Conservation (phyloP, 2,888 invertebrate genomes). For the Pammene aurita region DNA sequence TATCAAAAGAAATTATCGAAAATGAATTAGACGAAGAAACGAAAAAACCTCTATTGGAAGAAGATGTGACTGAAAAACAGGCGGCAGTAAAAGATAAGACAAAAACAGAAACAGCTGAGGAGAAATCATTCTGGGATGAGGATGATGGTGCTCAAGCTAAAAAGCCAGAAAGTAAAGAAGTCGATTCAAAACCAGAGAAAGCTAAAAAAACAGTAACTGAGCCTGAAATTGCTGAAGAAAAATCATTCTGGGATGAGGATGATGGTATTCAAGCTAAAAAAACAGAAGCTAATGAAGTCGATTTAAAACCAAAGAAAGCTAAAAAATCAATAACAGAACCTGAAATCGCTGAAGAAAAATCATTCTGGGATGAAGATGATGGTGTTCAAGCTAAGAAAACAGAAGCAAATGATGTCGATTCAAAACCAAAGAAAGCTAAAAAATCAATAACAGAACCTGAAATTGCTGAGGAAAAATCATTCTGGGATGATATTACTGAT, state of each 20-base stretch:
- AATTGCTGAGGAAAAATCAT: conserved; percentile 56
- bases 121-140: conserved; percentile 63
- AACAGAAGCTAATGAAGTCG: conserved; percentile 50
- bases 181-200: conserved; percentile 46
- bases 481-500: conserved; percentile 56
- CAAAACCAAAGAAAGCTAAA: conserved; percentile 48
- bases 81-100: conserved; percentile 55
- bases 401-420: conserved; percentile 49
- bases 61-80: conserved; percentile 51
- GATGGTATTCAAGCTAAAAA: conserved; percentile 57
- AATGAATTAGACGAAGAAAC: conserved; percentile 76
- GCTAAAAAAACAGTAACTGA: conserved; percentile 55
- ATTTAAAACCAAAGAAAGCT: conserved; percentile 46
- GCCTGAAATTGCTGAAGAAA: conserved; percentile 55
- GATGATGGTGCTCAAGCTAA: conserved; percentile 57
- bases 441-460: conserved; percentile 56
- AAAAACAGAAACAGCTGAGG: conserved; percentile 54
- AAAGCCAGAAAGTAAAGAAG: conserved; percentile 52
- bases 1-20: conserved; percentile 78
- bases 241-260: conserved; percentile 64
- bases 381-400: conserved; percentile 55
- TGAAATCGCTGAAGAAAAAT: conserved; percentile 55
- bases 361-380: conserved; percentile 64
- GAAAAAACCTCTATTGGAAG: conserved; percentile 57
- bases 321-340: conserved; percentile 56